These are phyloP conservation scores for Triplophysa tibetana DNA, from an alignment of 2,113 vertebrate genomes.

Conservation along the genomic window DNA sequence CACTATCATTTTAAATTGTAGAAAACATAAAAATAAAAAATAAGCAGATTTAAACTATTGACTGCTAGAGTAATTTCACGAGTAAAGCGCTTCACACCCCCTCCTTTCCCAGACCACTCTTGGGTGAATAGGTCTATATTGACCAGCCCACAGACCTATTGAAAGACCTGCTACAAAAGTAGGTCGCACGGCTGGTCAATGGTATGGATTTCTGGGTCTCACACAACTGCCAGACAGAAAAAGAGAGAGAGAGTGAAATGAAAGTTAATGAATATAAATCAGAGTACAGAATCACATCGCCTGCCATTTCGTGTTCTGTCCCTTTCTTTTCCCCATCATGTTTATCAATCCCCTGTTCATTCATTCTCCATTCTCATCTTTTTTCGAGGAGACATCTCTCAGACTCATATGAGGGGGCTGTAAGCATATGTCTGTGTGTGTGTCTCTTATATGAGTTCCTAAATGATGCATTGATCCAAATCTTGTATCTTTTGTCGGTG, in stretches of 20 bases:
- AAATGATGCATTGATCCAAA: conserved; percentile 36
- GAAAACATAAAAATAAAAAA: too few species aligned
- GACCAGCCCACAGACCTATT: conserved; percentile 71
- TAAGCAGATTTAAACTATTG: background rate
- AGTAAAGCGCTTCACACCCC: conserved; percentile 1
- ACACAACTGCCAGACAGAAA: conserved; percentile 42
- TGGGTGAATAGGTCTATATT: conserved; percentile 64
- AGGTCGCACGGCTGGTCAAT: conserved; percentile 75
- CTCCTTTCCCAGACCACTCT: conserved; percentile 57
- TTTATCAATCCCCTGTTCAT: conserved; percentile 14
- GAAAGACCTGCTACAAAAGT: conserved; percentile 75
- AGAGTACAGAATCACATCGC: conserved; percentile 54
- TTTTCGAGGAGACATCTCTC: conserved; percentile 55
- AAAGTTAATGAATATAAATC: conserved; percentile 37
- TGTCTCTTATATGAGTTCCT: conserved; percentile 34
- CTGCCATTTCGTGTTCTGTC: conserved; percentile 54
- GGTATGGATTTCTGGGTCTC: conserved; percentile 70
- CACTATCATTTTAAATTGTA: background rate
- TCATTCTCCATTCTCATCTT: conserved; percentile 4
- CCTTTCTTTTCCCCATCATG: conserved; percentile 54
- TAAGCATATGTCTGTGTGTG: conserved; percentile 18
- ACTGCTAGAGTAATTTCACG: background rate
- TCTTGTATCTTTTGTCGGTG: background rate
- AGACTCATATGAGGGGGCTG: conserved; percentile 6
- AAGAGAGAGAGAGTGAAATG: conserved; percentile 32